These are phyloP conservation scores for Misgurnus anguillicaudatus DNA, from an alignment of 2,113 vertebrate genomes.

Conservation along the genomic window DNA sequence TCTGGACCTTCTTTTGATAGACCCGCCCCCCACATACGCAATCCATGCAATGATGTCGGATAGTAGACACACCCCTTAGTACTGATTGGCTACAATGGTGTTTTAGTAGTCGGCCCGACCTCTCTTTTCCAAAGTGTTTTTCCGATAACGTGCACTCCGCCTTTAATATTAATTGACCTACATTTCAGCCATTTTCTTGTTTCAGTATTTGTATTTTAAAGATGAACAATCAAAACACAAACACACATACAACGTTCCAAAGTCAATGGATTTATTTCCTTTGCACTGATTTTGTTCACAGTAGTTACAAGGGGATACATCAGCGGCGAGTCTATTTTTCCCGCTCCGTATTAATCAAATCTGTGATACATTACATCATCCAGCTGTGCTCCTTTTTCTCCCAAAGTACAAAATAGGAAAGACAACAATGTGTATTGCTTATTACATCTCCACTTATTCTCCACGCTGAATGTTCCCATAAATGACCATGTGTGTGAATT, in stretches of 20 bases:
- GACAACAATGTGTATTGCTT: slow-evolving; percentile 92
- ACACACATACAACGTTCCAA: slow-evolving; percentile 63
- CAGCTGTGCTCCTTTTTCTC: slow-evolving; percentile 73
- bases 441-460: slow-evolving; percentile 78
- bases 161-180: too few species aligned
- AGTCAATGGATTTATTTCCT: slow-evolving; percentile 97
- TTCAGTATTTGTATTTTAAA: too few species aligned
- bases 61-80: too few species aligned
- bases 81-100: too few species aligned
- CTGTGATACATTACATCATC: slow-evolving; percentile 57
- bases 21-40: too few species aligned
- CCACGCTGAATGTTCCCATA: slow-evolving; percentile 36
- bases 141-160: too few species aligned
- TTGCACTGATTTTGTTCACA: slow-evolving; percentile 93
- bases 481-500: slow-evolving; percentile 56
- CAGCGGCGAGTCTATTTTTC: slow-evolving; percentile 69
- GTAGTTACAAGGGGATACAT: slow-evolving; percentile 90
- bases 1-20: too few species aligned
- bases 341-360: slow-evolving; percentile 74
- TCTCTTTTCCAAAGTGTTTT: too few species aligned
- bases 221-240: background rate
- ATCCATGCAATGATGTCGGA: too few species aligned
- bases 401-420: slow-evolving; percentile 85
- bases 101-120: too few species aligned
- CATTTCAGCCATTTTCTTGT: too few species aligned